Evolutionary conservation across 2,113 vertebrate genomes (phyloP), one percentile per base, ranked within the genome.

Genomic region (Maccullochella peelii): DNA sequence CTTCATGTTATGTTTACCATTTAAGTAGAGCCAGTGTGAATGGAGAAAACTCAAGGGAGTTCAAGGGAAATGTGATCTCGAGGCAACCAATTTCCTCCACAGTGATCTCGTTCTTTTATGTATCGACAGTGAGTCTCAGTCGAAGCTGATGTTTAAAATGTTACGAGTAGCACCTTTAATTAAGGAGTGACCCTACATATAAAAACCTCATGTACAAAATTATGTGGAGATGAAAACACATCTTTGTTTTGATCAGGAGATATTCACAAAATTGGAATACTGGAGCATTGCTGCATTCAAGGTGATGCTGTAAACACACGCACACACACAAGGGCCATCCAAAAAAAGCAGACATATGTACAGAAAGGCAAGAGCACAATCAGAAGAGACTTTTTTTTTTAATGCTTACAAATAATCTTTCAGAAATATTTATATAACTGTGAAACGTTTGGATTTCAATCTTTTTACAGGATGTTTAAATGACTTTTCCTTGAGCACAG

Each of bases 291-390:
- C 40, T 72, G 72, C 52, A 55, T 63, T 84, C 27, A 76, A 74
- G 25, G 66, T 47, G 58, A 85, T 15, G 33, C 36, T 69, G 62
- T 47, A n/a, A n/a, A n/a, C n/a, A n/a, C n/a, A n/a, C n/a, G n/a
- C n/a, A n/a, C n/a, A n/a, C 14, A 79, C 73, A 85, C 65, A 76
- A 73, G 4, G 9, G 36, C 47, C 67, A 47, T 27, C 52, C 11
- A 65, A 20, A 73, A 82, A 30, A 86, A 85, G 74, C 83, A 90
- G 52, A 88, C 81, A 49, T 12, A 70, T 66, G 71, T 38, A 81
- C 75, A 81, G 42, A 57, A 42, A 77, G 27, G 55, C 66, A 15
- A 23, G 58, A 84, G 82, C 72, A 69, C 38, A 70, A 62, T 61
- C 68, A 75, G 61, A 57, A 38, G 40, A 72, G 49, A 58, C 38